Conservation (phyloP, 2,113 vertebrate genomes). For the Melozone crissalis region DNA sequence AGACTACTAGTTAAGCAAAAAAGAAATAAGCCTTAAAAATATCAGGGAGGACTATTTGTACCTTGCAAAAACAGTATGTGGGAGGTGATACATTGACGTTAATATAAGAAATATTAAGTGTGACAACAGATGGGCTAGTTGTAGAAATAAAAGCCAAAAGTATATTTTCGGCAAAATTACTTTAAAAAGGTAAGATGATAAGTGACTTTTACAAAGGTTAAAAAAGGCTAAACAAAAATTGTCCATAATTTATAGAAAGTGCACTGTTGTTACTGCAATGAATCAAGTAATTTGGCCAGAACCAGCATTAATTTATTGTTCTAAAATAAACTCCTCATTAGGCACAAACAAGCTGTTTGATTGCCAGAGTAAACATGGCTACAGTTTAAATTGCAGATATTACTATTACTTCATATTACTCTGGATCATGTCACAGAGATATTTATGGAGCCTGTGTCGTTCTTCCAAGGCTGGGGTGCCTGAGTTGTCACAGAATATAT, state of each 20-base stretch:
- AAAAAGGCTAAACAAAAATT: neutral
- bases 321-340: neutral
- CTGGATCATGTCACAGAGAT: neutral
- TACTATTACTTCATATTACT: fast-evolving
- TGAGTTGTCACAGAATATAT: too few relatives aligned
- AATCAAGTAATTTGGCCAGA: neutral
- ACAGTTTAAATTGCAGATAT: neutral
- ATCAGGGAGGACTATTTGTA: neutral
- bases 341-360: neutral
- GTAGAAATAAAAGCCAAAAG: neutral
- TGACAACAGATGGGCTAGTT: neutral
- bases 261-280: neutral
- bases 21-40: neutral
- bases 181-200: neutral
- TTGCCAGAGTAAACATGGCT: neutral
- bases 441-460: neutral
- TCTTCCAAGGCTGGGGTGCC: neutral
- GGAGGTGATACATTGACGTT: neutral
- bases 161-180: neutral
- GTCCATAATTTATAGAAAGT: neutral
- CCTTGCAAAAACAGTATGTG: neutral
- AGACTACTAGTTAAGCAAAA: neutral
- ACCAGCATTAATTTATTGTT: neutral
- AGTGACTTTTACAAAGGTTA: neutral
- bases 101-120: neutral